Percentiles rank a stretch among this genome's conserved stretches.
These are phyloP conservation scores for Drosophila prostipennis DNA, from an alignment of 2,888 invertebrate species.

Conservation along the genomic window DNA sequence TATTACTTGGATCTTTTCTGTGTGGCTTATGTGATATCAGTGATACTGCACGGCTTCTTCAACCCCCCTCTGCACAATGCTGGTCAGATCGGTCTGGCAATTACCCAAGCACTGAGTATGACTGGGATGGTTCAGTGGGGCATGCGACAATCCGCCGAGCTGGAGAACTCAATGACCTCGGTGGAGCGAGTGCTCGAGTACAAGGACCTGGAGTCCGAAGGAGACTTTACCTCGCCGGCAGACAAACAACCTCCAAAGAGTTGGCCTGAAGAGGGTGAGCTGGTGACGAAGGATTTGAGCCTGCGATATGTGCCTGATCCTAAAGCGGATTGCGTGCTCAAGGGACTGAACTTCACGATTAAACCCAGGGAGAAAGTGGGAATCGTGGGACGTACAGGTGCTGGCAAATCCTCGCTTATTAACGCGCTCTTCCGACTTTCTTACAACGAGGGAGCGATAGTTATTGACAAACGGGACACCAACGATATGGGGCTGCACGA, in stretches of 20 bases:
- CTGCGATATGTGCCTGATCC: slow-evolving; percentile 88
- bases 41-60: slow-evolving; percentile 94
- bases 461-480: slow-evolving; percentile 92
- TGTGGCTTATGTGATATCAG: slow-evolving; percentile 92
- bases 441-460: slow-evolving; percentile 90
- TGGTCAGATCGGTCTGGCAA: slow-evolving; percentile 91
- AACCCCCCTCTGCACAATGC: slow-evolving; percentile 88
- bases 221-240: slow-evolving; percentile 87
- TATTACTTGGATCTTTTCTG: slow-evolving; percentile 96
- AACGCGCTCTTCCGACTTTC: slow-evolving; percentile 91
- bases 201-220: slow-evolving; percentile 83
- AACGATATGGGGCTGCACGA: slow-evolving; percentile 89
- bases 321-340: slow-evolving; percentile 89
- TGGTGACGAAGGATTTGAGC: slow-evolving; percentile 88
- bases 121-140: slow-evolving; percentile 91
- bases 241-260: slow-evolving; percentile 87
- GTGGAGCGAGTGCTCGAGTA: slow-evolving; percentile 93
- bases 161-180: slow-evolving; percentile 94
- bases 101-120: slow-evolving; percentile 91
- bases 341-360: slow-evolving; percentile 88
- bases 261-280: slow-evolving; percentile 90
- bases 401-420: slow-evolving; percentile 90
- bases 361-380: slow-evolving; percentile 88
- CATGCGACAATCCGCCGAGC: slow-evolving; percentile 95
- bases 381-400: slow-evolving; percentile 89